These are phyloP conservation scores for Diplosoma virens DNA, from an alignment of 23 tunicate genomes.

Conservation along the genomic window DNA sequence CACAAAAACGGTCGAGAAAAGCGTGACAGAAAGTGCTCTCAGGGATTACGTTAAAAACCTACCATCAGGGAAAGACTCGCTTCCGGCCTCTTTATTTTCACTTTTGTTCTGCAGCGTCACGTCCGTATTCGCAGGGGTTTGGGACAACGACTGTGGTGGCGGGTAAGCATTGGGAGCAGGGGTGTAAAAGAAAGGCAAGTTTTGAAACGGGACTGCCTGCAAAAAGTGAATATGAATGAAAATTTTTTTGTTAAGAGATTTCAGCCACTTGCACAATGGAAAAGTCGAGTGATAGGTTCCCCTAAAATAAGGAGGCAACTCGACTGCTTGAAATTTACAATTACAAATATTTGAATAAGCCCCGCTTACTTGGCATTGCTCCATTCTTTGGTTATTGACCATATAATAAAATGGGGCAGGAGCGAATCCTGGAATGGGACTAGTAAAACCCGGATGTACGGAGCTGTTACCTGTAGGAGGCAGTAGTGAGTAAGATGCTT, in stretches of 20 bases:
- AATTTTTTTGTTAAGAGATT: neutral
- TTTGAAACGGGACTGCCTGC: neutral
- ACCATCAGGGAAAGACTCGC: too few relatives aligned
- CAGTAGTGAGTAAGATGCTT: too few relatives aligned
- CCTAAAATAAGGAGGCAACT: too few relatives aligned
- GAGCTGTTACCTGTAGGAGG: too few relatives aligned
- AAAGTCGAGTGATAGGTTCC: too few relatives aligned
- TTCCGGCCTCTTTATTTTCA: neutral
- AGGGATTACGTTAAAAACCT: too few relatives aligned
- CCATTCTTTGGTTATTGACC: constrained; percentile 8
- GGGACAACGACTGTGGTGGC: neutral
- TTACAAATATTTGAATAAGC: too few relatives aligned
- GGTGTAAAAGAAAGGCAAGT: neutral
- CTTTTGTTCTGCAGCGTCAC: neutral
- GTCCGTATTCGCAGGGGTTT: neutral
- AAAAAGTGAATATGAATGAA: neutral
- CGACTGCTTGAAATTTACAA: too few relatives aligned
- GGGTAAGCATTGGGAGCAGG: neutral
- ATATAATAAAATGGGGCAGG: constrained; percentile 11
- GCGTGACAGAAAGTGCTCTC: neutral
- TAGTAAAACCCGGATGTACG: too few relatives aligned
- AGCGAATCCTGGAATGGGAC: too few relatives aligned
- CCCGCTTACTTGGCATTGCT: constrained; percentile 8
- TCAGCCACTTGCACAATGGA: neutral
- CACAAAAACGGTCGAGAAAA: too few relatives aligned